A percentile compares a stretch with the other conserved stretches of the same genome.
Conservation (phyloP, 2,113 vertebrate genomes). For the Crocuta crocuta region DNA sequence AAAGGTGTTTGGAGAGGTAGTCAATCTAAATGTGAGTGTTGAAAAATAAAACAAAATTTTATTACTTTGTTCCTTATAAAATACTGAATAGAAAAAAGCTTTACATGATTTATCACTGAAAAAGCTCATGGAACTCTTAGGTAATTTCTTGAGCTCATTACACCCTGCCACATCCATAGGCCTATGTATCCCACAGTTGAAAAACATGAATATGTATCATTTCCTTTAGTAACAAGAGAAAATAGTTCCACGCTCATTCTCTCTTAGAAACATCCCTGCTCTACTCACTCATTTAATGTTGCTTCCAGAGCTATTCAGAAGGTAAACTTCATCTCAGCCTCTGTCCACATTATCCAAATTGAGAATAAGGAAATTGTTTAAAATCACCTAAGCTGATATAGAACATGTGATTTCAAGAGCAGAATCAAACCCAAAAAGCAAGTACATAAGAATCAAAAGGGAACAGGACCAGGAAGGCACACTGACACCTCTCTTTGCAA, state of each 20-base stretch:
- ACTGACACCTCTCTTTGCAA: background rate
- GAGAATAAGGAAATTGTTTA: slow-evolving; percentile 17
- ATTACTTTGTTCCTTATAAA: slow-evolving; percentile 1
- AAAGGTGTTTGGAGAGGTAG: background rate
- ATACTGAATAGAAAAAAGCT: background rate
- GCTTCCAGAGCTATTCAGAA: slow-evolving; percentile 46
- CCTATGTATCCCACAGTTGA: background rate
- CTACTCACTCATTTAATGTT: slow-evolving; percentile 44
- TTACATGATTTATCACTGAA: background rate
- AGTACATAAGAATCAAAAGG: background rate
- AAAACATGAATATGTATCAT: background rate
- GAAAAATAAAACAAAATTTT: background rate
- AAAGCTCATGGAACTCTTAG: background rate
- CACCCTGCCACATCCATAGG: background rate
- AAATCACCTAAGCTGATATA: background rate
- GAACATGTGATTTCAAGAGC: background rate
- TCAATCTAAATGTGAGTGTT: background rate
- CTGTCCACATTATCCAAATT: slow-evolving; percentile 26
- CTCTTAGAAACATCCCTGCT: background rate
- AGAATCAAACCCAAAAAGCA: background rate
- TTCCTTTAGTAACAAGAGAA: slow-evolving; percentile 7
- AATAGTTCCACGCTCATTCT: background rate
- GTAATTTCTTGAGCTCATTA: background rate
- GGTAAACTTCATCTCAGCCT: slow-evolving; percentile 24
- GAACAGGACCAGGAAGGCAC: background rate